These are phyloP conservation scores for Collichthys lucidus DNA, from an alignment of 2,113 vertebrate genomes.

Conservation along the genomic window DNA sequence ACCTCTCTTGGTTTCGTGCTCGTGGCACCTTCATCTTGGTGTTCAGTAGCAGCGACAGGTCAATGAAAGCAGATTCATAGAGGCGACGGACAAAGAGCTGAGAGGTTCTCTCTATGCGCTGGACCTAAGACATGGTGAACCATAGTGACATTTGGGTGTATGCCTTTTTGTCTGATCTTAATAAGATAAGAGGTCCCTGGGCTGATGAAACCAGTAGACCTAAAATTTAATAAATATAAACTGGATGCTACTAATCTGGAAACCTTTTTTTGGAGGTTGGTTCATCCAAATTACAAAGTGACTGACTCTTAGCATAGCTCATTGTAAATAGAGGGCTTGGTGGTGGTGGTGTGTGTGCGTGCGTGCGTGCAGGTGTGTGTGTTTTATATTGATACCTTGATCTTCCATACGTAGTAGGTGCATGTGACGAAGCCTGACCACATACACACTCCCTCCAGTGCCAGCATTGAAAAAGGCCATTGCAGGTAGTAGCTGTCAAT, in stretches of 20 bases:
- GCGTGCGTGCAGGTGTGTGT: background rate
- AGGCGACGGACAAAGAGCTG: slow-evolving; percentile 86
- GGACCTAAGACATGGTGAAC: slow-evolving; percentile 67
- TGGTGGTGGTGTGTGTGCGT: background rate
- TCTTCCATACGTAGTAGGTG: slow-evolving; percentile 85
- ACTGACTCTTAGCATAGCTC: background rate
- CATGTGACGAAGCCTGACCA: slow-evolving; percentile 81
- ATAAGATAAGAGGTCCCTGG: background rate
- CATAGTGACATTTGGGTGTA: background rate
- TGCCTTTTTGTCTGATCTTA: background rate
- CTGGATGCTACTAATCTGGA: background rate
- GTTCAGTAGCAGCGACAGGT: slow-evolving; percentile 85
- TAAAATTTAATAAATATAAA: background rate
- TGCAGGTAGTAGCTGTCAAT: slow-evolving; percentile 70
- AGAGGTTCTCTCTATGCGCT: slow-evolving; percentile 85
- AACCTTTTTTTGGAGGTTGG: background rate
- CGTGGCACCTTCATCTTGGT: slow-evolving; percentile 82
- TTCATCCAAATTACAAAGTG: background rate
- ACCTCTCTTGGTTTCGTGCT: slow-evolving; percentile 75
- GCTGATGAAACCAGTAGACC: background rate
- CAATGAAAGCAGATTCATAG: slow-evolving; percentile 87
- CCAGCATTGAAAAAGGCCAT: slow-evolving; percentile 82
- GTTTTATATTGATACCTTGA: slow-evolving; percentile 62
- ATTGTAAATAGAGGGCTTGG: background rate
- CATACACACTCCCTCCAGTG: slow-evolving; percentile 83